Base-by-base conservation (phyloP, 2,888 invertebrate species). In the Dendrolimus houi region DNA sequence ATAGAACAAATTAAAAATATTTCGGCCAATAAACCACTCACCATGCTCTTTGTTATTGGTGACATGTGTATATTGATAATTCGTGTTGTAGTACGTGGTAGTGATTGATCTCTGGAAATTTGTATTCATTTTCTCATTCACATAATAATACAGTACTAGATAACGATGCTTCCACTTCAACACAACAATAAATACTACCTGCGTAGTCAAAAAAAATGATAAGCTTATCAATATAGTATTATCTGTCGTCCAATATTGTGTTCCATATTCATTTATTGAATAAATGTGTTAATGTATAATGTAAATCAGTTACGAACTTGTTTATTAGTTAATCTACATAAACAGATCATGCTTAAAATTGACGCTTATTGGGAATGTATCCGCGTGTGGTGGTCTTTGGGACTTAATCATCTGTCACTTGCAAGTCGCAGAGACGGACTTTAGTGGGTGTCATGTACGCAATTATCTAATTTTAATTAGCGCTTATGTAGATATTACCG, bases 61-160 rank as follows among this genome's bases (percentile, higher is more conserved):
- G 57, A 87, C 76, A 52, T 77, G 75, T 40, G 78, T 76, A 62
- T 88, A 88, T 62, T 83, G 80, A 67, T 86, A 87, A 64, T 84
- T 82, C 52, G 83, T 81, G 63, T 76, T 86, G 56, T 86, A 84
- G 66, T 87, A 87, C 8, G 71, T 69, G 10, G 79, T 81, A 69
- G 78, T 81, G 13, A 75, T 68, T 40, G 77, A 74, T 62, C 79
- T 77, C 61, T 68, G 69, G 58, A 66, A 66, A 53, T 71, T 70
- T 66, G 75, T 75, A 59, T 71, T 73, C 83, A 85, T 84, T 58
- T 64, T 68, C 54, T 52, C n/a, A 12, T 9, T 40, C 8, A 29
- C 41, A 47, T 41, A 52, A 41, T 56, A 62, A 60, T 61, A 55
- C 60, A 54, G 53, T 57, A 56, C 55, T 58, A 54, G 55, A 55